phyloP scores from a whole-genome alignment of 2,888 invertebrate species.

The Aradus depressus region DNA sequence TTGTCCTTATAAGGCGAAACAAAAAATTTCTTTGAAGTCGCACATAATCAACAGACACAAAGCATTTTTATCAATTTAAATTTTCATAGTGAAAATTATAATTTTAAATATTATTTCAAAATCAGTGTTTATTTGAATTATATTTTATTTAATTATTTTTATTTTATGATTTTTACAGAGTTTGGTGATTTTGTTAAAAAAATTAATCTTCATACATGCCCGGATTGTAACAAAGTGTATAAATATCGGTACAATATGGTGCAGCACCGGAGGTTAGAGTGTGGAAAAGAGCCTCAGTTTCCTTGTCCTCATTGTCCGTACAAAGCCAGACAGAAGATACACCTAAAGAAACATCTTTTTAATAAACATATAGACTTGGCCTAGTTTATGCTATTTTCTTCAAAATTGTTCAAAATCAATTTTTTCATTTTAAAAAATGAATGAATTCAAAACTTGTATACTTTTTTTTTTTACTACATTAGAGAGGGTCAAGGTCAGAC shows the following conservation, averaged over 20 bases:
- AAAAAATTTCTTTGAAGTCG: not conserved
- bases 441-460: not conserved
- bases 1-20: not conserved
- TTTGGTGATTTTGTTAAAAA: no score
- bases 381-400: no score
- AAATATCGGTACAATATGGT: conserved; percentile 24
- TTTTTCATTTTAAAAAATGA: not conserved
- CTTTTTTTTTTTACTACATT: not conserved
- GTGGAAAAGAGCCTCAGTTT: conserved; percentile 33
- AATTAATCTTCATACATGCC: conserved; percentile 12
- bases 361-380: conserved; percentile 21
- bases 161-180: no score
- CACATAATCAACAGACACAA: conserved; percentile 1
- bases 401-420: not conserved
- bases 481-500: no score
- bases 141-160: not conserved
- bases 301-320: conserved; percentile 28
- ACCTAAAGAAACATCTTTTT: conserved; percentile 25
- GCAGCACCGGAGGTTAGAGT: conserved; percentile 39
- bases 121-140: not conserved
- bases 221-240: conserved; percentile 25
- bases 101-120: not conserved
- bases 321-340: conserved; percentile 25
- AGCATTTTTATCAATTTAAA: not conserved
- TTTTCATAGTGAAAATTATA: not conserved